Evolutionary conservation across 2,888 invertebrate species (phyloP), one percentile per base, ranked within the genome.

Genomic region (Noctua janthe): DNA sequence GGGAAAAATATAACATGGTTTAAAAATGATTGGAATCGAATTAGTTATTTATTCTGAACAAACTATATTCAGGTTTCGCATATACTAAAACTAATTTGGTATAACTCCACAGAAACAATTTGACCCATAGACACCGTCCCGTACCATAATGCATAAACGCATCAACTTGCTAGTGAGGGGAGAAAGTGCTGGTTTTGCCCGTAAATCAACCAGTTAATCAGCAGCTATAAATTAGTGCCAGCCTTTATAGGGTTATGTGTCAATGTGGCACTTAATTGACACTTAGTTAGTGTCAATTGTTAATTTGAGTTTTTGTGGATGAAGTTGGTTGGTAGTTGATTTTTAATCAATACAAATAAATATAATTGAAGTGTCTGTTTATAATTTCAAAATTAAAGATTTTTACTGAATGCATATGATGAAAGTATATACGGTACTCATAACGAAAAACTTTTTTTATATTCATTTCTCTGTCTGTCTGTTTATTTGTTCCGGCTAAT

Each of bases 181-280:
- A 47, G 83, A 83, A 86, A 83, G 83, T 82, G 54, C 35, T n/a
- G 23, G 10, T 39, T 67, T 39, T 43, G 23, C 49, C 11, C 62
- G 74, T 86, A 74, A 69, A 74, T 83, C 71, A 69, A 39, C 54
- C n/a, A 2, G 62, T 29, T 86, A 86, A 86, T 84, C 74, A 83
- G 67, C 17, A 10, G 43, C 43, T 7, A 83, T 83, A 83, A 74
- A 83, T 86, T 70, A 72, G 49, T 70, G 47, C 35, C 83, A 13
- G 39, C 35, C 51, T 81, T 43, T 69, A 56, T 54, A 82, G 75
- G 82, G 69, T 29, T 69, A 71, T n/a, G 43, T 72, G 81, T 69
- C 69, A 74, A 80, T 39, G 54, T 67, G 62, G 39, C 20, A 66
- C 51, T 75, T 47, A 47, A 83, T 83, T 81, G 69, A 23, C 78